Conservation (phyloP, 2,888 invertebrate genomes). For the Apamea monoglypha region DNA sequence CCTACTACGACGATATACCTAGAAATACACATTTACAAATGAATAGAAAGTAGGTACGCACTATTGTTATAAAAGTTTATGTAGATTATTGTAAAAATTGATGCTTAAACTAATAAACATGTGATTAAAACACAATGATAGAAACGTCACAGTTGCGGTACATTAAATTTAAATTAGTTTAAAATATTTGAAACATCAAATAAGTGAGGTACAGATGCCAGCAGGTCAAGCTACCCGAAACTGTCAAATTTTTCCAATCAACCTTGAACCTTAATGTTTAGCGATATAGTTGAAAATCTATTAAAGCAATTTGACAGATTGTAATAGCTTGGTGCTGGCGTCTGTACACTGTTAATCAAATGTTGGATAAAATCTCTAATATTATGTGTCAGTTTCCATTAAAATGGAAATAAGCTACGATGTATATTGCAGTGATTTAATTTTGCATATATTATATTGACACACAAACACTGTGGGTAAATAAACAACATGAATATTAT, state of each 20-base stretch:
- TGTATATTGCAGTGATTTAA: conserved; percentile 1
- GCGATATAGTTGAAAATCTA: no score
- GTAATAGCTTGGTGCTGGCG: no score
- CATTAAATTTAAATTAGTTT: neutral
- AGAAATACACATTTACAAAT: conserved; percentile 10
- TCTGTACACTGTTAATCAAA: neutral
- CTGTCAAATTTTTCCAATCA: no score
- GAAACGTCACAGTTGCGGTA: conserved; percentile 6
- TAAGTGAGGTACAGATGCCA: neutral
- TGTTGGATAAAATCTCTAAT: neutral
- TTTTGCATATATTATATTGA: neutral
- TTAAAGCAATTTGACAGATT: no score
- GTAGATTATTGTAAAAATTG: conserved; percentile 20
- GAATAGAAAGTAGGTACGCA: conserved; percentile 36
- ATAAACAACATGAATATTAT: conserved; percentile 42
- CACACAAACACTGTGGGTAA: conserved; percentile 19
- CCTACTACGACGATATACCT: neutral
- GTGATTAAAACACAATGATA: conserved; percentile 29
- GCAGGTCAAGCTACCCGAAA: no score
- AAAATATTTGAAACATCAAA: neutral
- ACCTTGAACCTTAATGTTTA: no score
- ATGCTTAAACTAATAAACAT: neutral
- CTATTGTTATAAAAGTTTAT: conserved; percentile 3
- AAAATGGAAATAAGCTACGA: conserved; percentile 6
- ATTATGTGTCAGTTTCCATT: neutral